phyloP scores from a whole-genome alignment of 64 coral and sea anemone species.

The Orbicella faveolata region DNA sequence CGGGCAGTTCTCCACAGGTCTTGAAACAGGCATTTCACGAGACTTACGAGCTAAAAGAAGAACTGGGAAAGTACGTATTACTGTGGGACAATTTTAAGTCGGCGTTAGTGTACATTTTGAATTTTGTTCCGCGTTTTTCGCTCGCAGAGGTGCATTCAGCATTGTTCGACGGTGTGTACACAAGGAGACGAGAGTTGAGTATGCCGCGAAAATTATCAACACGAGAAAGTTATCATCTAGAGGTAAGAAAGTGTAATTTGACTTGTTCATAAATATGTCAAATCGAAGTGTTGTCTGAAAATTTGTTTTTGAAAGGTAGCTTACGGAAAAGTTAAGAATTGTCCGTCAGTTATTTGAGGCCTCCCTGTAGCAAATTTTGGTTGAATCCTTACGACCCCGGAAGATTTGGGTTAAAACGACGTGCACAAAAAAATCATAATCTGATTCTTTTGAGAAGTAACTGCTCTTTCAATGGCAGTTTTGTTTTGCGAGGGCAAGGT shows the following conservation, averaged over 20 bases:
- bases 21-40: conserved; percentile 78
- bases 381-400: neutral
- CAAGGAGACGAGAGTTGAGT: conserved; percentile 85
- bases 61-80: conserved; percentile 91
- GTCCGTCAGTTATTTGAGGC: neutral
- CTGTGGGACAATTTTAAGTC: neutral
- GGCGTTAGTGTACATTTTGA: conserved; percentile 4
- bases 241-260: conserved; percentile 69
- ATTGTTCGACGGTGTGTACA: conserved; percentile 98
- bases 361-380: neutral
- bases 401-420: neutral
- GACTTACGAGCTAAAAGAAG: conserved; percentile 94
- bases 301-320: neutral
- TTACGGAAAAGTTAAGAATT: neutral
- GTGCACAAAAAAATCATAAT: neutral
- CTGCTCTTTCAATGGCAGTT: neutral
- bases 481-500: neutral
- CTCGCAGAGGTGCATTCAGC: conserved; percentile 96
- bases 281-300: conserved; percentile 5
- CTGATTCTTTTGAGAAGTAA: neutral
- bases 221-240: conserved; percentile 96
- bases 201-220: conserved; percentile 99
- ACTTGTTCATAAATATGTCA: neutral
- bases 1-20: conserved; percentile 54
- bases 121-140: conserved; percentile 41